Base-by-base conservation (phyloP, 1,140 invertebrate species). In the Saccostrea cuccullata region DNA sequence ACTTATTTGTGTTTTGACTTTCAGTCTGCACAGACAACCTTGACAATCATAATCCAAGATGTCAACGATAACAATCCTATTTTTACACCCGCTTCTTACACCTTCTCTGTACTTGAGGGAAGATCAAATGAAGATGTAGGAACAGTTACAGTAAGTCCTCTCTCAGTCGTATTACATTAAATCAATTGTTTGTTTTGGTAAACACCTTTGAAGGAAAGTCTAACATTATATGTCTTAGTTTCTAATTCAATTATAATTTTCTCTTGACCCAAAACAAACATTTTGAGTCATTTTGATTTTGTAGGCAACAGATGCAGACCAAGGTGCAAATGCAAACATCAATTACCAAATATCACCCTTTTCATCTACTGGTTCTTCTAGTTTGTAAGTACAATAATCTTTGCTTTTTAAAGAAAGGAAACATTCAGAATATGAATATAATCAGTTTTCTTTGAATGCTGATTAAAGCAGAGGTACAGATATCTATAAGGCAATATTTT, bases 11-110 rank as follows among this genome's bases (percentile, higher is more conserved):
- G 20, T 23, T 82, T 82, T 26, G 8, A 23, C 6, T 83, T 90
- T 30, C 84, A 93, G 92, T 85, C 88, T 73, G 92, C 89, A 1
- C 91, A 90, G 6, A 90, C 92, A 12, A 93, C 92, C n/a, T 55
- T 93, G 56, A 89, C 86, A n/a, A 87, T 93, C 30, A 86, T 67
- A 2, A 86, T 93, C 2, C 90, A 90, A n/a, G 93, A 93, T 70
- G 90, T 92, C 60, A 93, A 93, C 84, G 93, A 93, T 84, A 91
- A 91, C 73, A 90, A 85, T 40, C 93, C 93, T 12, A 13, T 83
- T 13, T 93, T 93, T 89, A 64, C 36, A n/a, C 55, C n/a, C 12
- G 17, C n/a, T 23, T 15, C 84, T 8, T 90, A 90, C 77, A 89
- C 20, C 12, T 92, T 93, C 77, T 30, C 9, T 67, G 90, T 92